These are phyloP conservation scores for Mimumesa dahlbomi DNA, from an alignment of 2,888 invertebrate genomes.

Conservation along the genomic window DNA sequence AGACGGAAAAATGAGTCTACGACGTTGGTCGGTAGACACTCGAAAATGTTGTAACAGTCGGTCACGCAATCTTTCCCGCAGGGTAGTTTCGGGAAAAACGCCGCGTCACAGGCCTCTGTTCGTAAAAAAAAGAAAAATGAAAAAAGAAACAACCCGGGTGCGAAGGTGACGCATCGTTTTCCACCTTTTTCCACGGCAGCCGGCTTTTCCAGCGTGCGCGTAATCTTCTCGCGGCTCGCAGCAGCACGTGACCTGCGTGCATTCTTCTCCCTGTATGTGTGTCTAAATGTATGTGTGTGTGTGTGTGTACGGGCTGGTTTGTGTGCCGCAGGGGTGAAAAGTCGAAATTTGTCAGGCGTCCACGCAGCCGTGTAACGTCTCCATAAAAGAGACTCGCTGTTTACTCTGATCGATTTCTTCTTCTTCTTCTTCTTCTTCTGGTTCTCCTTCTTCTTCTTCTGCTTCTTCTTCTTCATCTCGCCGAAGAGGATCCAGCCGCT, in stretches of 20 bases:
- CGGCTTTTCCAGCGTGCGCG: conserved; percentile 27
- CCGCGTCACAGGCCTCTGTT: conserved; percentile 75
- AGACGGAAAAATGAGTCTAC: no score
- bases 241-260: conserved; percentile 46
- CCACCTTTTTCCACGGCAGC: conserved; percentile 52
- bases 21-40: background rate
- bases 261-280: no score
- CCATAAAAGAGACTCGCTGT: conserved; percentile 62
- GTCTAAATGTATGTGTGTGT: no score
- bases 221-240: conserved; percentile 40
- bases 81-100: conserved; percentile 58
- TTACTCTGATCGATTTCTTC: conserved; percentile 7
- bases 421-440: no score
- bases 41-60: background rate
- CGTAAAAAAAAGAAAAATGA: background rate
- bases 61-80: background rate
- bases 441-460: no score
- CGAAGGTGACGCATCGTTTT: conserved; percentile 77
- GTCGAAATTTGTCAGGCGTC: conserved; percentile 75
- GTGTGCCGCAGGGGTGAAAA: conserved; percentile 35
- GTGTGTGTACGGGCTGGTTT: background rate
- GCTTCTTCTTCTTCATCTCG: conserved; percentile 35
- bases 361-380: conserved; percentile 70
- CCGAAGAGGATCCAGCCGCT: conserved; percentile 33
- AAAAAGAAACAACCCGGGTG: conserved; percentile 57